Percentiles rank a stretch among this genome's conserved stretches.
Conservation (phyloP, 2,113 vertebrate species). For the Sinocyclocheilus grahami region DNA sequence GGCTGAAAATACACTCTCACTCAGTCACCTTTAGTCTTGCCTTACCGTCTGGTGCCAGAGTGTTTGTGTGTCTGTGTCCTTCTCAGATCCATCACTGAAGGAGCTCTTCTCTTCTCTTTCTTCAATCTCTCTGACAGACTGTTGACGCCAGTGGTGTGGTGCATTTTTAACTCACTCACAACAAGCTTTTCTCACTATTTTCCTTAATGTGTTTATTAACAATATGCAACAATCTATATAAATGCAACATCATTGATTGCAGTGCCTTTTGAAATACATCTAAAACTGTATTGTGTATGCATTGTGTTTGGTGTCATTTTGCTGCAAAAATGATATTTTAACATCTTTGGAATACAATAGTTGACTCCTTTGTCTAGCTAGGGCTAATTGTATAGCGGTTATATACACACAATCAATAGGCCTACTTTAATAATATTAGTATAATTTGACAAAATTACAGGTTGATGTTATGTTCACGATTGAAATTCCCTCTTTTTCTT, state of each 20-base stretch:
- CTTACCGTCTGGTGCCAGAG: conserved; percentile 21
- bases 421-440: background rate
- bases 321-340: background rate
- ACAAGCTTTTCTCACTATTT: background rate
- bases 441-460: background rate
- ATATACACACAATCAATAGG: background rate
- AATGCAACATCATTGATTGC: background rate
- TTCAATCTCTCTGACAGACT: conserved; percentile 19
- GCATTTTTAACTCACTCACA: background rate
- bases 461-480: background rate
- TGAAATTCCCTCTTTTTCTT: background rate
- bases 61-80: conserved; percentile 1
- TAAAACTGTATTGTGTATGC: background rate
- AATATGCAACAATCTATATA: background rate
- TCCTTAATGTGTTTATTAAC: background rate
- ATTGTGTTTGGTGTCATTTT: background rate
- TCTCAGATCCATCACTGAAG: conserved; percentile 11
- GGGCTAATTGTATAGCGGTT: background rate
- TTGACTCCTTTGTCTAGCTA: background rate
- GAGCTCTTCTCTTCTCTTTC: background rate
- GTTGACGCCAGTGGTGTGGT: background rate
- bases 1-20: background rate
- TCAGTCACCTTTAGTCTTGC: conserved; percentile 5
- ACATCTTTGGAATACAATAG: background rate
- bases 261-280: background rate